Evolutionary conservation across 2,797 vertebrate genomes (phyloP).

Genomic region (Sitta carolinensis): DNA sequence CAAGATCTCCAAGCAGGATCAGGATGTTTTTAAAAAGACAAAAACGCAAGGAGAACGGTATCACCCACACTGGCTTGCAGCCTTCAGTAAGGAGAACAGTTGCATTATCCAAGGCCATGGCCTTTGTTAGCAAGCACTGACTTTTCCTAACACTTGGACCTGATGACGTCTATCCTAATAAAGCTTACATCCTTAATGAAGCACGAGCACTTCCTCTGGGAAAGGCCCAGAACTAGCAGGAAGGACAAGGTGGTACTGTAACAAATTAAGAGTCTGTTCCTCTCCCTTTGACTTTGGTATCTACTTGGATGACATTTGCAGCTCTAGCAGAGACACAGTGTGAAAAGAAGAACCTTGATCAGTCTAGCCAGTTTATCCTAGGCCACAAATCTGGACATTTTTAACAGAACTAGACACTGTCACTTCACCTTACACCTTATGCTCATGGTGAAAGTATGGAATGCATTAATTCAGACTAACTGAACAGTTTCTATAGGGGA

Average conservation of each 20-base stretch:
- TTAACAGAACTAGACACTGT: neutral
- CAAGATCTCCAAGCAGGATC: neutral
- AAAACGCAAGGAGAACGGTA: neutral
- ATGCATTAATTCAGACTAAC: neutral
- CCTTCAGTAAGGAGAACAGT: neutral
- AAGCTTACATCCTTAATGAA: constrained; percentile 62
- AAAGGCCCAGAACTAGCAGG: constrained; percentile 44
- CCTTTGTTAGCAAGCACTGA: constrained; percentile 19
- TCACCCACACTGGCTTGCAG: neutral
- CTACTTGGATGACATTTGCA: constrained; percentile 56
- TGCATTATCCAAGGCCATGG: neutral
- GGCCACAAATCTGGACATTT: constrained; percentile 5
- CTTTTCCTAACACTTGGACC: constrained; percentile 57
- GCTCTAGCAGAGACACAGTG: neutral
- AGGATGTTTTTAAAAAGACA: neutral
- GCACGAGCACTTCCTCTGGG: constrained; percentile 55
- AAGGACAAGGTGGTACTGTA: constrained; percentile 47
- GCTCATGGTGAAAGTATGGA: neutral
- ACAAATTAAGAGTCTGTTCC: constrained; percentile 52
- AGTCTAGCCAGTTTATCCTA: neutral
- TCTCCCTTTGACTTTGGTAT: constrained; percentile 57
- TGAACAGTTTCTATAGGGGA: neutral
- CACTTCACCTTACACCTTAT: neutral
- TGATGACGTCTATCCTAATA: constrained; percentile 54
- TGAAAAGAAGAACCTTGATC: neutral